Evolutionary conservation across 2,797 vertebrate genomes (phyloP).

Genomic region (Orestias chungarensis): DNA sequence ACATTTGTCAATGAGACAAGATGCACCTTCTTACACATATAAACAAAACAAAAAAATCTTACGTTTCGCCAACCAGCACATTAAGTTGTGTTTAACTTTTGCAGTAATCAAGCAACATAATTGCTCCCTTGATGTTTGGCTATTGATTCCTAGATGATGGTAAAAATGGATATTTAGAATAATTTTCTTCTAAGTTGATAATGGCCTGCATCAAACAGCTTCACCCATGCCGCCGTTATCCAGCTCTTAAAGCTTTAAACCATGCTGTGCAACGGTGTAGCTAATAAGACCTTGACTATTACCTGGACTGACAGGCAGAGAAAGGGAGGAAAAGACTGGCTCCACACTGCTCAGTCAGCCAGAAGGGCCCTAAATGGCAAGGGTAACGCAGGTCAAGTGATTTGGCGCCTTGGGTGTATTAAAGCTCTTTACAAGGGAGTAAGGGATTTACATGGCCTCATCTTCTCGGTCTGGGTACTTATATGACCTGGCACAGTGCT

Average conservation of each 20-base stretch:
- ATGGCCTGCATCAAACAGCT: not conserved
- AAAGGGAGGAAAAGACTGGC: conserved; percentile 82
- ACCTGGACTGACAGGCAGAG: conserved; percentile 86
- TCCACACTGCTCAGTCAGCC: conserved; percentile 83
- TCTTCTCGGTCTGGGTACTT: conserved; percentile 69
- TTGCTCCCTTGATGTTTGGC: not conserved
- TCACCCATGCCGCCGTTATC: conserved; percentile 15
- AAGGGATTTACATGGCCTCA: conserved; percentile 80
- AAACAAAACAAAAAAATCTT: too few relatives aligned
- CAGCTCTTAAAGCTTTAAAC: conserved; percentile 43
- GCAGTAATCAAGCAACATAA: not conserved
- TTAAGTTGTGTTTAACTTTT: not conserved
- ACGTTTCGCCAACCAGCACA: not conserved
- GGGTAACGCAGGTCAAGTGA: conserved; percentile 90
- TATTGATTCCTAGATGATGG: not conserved
- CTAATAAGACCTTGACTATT: conserved; percentile 86
- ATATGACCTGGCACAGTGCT: conserved; percentile 75
- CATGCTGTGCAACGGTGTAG: conserved; percentile 58
- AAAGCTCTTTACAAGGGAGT: conserved; percentile 85
- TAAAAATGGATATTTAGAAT: not conserved
- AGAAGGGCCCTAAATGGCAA: conserved; percentile 82
- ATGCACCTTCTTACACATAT: too few relatives aligned
- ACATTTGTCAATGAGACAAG: too few relatives aligned
- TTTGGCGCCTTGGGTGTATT: conserved; percentile 89
- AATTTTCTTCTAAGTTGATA: not conserved